Evolutionary conservation across 1,140 invertebrate species (phyloP), one percentile per base, ranked within the genome.

Genomic region (Euura lappo): DNA sequence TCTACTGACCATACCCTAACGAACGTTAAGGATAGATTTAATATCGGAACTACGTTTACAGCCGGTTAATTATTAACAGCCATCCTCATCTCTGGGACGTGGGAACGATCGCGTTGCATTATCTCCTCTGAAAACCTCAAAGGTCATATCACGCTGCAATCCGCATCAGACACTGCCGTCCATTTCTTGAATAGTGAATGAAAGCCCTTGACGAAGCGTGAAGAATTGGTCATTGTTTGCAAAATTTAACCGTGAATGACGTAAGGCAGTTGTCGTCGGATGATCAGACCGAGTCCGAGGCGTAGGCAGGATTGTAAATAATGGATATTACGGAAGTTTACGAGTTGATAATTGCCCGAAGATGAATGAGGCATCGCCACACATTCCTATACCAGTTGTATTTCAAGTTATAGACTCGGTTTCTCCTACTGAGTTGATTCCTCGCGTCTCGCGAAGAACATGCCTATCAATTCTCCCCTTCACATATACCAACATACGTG

Each of bases 21-120:
- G 66, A 42, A 68, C 28, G 66, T 68, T 8, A 68, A 68, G 66
- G 44, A 42, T 44, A 42, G 28, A 68, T 28, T 68, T 42, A 68
- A 42, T 44, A 68, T 68, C 66, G 8, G 66, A 44, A 68, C 66
- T 28, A 28, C 44, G 44, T 68, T 68, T 42, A 5, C 66, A 68
- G 66, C 44, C 66, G 72, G 70, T 75, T 75, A 75, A 75, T 75
- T 75, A 75, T 72, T 69, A 65, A 65, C 74, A 45, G 74, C 68
- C 70, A 64, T 66, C 71, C 71, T 47, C 66, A 68, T 46, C 45
- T 66, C 64, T 45, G 45, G 67, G 45, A 75, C 74, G 74, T 75
- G 74, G 74, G 71, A 75, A 75, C 46, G 72, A 43, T 10, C 44
- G 44, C 66, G 8, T 44, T 44, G 8, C 8, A 13, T 42, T 28